Evolutionary conservation across 2,888 invertebrate genomes (phyloP).

Genomic region (Chloroclystis v-ata): DNA sequence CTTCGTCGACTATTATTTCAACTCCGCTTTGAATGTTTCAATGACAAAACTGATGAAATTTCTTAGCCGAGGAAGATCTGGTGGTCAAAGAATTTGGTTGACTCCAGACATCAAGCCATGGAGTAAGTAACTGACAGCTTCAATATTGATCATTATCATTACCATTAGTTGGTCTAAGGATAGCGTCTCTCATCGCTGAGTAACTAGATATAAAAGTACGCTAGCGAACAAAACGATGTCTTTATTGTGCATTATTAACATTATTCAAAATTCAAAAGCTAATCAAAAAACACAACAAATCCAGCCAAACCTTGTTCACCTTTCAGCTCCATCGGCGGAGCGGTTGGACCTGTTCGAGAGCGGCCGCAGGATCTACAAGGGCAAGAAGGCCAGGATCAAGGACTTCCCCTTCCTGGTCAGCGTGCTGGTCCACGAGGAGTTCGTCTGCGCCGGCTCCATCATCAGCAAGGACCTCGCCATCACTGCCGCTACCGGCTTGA

Average conservation of each 20-base stretch:
- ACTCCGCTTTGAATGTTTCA: neutral
- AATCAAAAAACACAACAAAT: too few species aligned
- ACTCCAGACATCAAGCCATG: conserved; percentile 15
- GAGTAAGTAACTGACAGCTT: too few species aligned
- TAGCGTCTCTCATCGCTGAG: too few species aligned
- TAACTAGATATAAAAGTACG: too few species aligned
- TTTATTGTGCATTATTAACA: too few species aligned
- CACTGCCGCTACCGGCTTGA: conserved; percentile 47
- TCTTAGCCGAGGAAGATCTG: neutral
- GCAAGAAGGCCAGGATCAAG: conserved; percentile 24
- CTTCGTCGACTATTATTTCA: neutral
- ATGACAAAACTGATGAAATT: neutral
- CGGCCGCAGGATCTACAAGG: conserved; percentile 35
- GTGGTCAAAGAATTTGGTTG: neutral
- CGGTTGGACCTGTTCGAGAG: conserved; percentile 8
- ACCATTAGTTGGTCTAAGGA: too few species aligned
- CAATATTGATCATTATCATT: too few species aligned
- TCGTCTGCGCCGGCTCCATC: conserved; percentile 42
- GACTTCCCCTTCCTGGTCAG: conserved; percentile 42
- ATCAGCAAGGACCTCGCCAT: conserved; percentile 39
- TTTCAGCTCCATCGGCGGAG: too few species aligned
- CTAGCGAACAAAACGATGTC: too few species aligned
- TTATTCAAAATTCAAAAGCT: too few species aligned
- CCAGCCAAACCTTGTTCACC: too few species aligned
- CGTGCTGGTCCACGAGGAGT: conserved; percentile 33